phyloP scores from a whole-genome alignment of 2,113 vertebrate species.

The Ammodytes marinus region DNA sequence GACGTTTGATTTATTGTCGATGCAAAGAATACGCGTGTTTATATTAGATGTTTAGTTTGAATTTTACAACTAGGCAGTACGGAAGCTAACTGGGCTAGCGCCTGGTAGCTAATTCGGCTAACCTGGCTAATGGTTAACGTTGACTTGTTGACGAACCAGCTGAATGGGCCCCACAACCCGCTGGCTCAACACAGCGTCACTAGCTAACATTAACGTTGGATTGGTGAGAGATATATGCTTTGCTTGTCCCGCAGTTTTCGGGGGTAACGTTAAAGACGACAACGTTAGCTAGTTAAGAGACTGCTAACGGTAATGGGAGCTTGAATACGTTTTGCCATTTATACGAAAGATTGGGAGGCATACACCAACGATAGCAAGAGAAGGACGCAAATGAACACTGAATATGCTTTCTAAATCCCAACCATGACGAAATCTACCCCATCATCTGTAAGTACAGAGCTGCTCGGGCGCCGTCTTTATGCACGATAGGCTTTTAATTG shows the following conservation, averaged over 20 bases:
- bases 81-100: conserved; percentile 61
- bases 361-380: conserved; percentile 47
- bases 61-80: conserved; percentile 2
- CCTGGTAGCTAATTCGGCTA: conserved; percentile 64
- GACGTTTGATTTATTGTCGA: conserved; percentile 13
- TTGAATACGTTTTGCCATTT: conserved; percentile 58
- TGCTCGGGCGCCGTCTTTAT: conserved; percentile 52
- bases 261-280: conserved; percentile 71
- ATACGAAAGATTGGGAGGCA: conserved; percentile 42
- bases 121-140: conserved; percentile 78
- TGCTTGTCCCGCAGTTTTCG: conserved; percentile 76
- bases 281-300: conserved; percentile 68
- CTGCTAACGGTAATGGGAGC: conserved; percentile 68
- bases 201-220: conserved; percentile 73
- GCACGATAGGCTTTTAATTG: conserved; percentile 61
- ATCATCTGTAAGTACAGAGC: conserved; percentile 81
- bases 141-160: conserved; percentile 82
- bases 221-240: conserved; percentile 73
- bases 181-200: conserved; percentile 81
- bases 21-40: background rate
- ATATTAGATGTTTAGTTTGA: background rate
- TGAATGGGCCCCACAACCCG: conserved; percentile 80
- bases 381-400: conserved; percentile 62
- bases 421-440: conserved; percentile 80
- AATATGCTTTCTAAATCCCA: conserved; percentile 80